Conservation (phyloP, 2,888 invertebrate genomes). For the Pinctada fucata region DNA sequence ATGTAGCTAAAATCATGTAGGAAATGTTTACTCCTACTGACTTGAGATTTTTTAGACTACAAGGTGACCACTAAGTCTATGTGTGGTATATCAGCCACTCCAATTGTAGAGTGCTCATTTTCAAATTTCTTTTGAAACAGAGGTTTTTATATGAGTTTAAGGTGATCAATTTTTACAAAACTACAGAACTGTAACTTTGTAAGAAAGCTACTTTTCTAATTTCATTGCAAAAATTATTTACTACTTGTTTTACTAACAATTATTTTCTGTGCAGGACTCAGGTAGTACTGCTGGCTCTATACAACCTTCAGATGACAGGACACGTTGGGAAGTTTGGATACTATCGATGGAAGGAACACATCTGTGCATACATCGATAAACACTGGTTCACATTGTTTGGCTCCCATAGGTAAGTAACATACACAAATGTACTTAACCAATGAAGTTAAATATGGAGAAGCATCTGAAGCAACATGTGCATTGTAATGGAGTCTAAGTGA, state of each 20-base stretch:
- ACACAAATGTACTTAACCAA: not conserved
- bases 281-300: conserved; percentile 85
- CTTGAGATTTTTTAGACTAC: not conserved
- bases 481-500: too few species aligned
- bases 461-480: too few species aligned
- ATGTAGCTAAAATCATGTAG: conserved; percentile 2
- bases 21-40: not conserved
- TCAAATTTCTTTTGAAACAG: too few species aligned
- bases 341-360: conserved; percentile 91
- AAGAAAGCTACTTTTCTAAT: too few species aligned
- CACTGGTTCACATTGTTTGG: conserved; percentile 88
- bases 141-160: too few species aligned
- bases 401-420: conserved; percentile 57
- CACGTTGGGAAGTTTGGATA: conserved; percentile 87
- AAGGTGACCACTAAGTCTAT: not conserved
- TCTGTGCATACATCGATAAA: conserved; percentile 87
- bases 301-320: conserved; percentile 84
- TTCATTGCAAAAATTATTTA: too few species aligned
- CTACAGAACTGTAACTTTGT: too few species aligned
- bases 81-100: too few species aligned
- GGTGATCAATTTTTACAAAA: too few species aligned
- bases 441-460: too few species aligned
- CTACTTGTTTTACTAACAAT: too few species aligned
- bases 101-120: too few species aligned
- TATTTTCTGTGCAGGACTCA: conserved; percentile 81